Conservation (phyloP, 2,113 vertebrate species). For the Microcebus lehilahytsara region DNA sequence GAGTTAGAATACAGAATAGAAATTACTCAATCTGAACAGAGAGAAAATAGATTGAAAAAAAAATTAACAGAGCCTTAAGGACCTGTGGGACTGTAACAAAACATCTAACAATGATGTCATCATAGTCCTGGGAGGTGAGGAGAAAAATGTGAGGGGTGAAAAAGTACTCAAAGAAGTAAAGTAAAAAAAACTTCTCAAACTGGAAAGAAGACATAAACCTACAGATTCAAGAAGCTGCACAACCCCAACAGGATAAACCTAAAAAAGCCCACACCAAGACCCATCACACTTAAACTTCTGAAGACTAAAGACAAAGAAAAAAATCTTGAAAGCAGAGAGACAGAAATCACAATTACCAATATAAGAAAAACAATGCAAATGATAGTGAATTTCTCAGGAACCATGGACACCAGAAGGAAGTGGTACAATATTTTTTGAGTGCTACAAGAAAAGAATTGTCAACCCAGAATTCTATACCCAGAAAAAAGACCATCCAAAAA, state of each 20-base stretch:
- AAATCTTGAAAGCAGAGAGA: neutral
- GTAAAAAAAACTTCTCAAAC: neutral
- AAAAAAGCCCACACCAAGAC: neutral
- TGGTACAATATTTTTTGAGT: neutral
- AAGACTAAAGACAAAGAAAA: neutral
- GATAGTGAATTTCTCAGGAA: neutral
- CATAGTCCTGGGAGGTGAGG: neutral
- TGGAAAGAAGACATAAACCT: neutral
- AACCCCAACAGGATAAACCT: neutral
- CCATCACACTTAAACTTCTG: neutral
- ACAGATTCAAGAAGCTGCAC: neutral
- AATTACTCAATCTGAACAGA: neutral
- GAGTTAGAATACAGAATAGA: neutral
- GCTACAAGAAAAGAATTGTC: neutral
- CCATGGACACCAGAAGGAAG: neutral
- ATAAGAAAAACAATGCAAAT: neutral
- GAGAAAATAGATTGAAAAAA: neutral
- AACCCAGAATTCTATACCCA: neutral
- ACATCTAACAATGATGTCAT: neutral
- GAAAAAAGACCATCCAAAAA: neutral
- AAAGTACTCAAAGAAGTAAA: neutral
- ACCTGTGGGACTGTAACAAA: neutral
- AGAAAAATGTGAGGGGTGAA: neutral
- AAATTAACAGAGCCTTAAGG: neutral
- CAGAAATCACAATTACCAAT: neutral